phyloP scores from a whole-genome alignment of 2,113 vertebrate genomes.

The Harpagus bidentatus region DNA sequence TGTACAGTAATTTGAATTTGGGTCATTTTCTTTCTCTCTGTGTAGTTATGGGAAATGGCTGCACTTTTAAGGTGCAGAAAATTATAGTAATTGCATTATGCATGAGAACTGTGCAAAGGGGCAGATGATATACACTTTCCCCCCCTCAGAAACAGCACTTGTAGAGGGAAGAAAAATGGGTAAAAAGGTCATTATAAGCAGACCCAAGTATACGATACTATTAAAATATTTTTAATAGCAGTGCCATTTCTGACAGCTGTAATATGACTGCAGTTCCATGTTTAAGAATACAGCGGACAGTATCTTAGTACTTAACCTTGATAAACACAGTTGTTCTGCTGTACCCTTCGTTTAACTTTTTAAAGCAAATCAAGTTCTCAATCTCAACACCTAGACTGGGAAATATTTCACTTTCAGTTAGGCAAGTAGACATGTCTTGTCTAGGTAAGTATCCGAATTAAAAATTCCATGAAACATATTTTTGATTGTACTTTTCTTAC shows the following conservation, averaged over 20 bases:
- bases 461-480: neutral
- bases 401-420: neutral
- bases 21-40: slow-evolving; percentile 55
- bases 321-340: neutral
- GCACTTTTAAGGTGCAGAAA: slow-evolving; percentile 59
- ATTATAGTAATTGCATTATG: slow-evolving; percentile 53
- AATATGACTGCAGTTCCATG: neutral
- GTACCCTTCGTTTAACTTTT: neutral
- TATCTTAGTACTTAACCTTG: neutral
- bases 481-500: neutral
- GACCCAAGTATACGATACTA: neutral
- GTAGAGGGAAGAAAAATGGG: slow-evolving; percentile 22
- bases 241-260: slow-evolving; percentile 17
- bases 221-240: slow-evolving; percentile 55
- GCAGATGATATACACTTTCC: neutral
- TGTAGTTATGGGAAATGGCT: slow-evolving; percentile 60
- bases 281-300: neutral
- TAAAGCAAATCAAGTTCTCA: neutral
- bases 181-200: slow-evolving; percentile 10
- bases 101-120: slow-evolving; percentile 31
- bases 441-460: neutral
- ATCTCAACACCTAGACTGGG: neutral
- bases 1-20: slow-evolving; percentile 28
- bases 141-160: slow-evolving; percentile 19
- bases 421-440: neutral